These are phyloP conservation scores for Caenorhabditis uteleia DNA, from an alignment of 2,888 invertebrate species.

Conservation along the genomic window DNA sequence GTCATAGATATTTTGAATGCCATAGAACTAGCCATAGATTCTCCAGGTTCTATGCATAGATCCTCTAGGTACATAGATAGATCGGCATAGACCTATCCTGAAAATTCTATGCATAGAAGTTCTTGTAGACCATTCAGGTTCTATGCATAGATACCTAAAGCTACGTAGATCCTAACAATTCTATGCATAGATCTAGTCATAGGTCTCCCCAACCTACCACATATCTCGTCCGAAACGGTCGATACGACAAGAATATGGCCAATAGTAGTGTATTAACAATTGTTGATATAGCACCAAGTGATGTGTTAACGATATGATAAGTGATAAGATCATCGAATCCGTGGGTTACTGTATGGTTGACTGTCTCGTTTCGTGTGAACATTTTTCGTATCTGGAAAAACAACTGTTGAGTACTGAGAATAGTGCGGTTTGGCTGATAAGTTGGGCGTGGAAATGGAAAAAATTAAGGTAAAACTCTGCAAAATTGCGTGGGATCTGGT, in stretches of 20 bases:
- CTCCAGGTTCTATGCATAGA: too few species aligned
- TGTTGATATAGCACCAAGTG: constrained; percentile 45
- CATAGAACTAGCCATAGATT: too few species aligned
- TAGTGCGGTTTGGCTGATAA: constrained; percentile 1
- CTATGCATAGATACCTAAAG: not conserved
- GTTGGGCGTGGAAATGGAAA: not conserved
- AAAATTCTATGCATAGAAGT: too few species aligned
- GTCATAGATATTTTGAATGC: too few species aligned
- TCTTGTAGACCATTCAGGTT: too few species aligned
- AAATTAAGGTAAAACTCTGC: too few species aligned
- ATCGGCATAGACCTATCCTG: too few species aligned
- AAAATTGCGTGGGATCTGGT: too few species aligned
- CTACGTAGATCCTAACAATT: not conserved
- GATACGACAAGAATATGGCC: constrained; percentile 45
- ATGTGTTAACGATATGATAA: constrained; percentile 53
- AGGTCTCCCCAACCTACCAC: constrained; percentile 22
- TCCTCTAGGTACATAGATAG: too few species aligned
- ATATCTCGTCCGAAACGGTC: constrained; percentile 50
- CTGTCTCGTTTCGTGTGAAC: constrained; percentile 29
- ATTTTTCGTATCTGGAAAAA: constrained; percentile 6
- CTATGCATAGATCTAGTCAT: not conserved
- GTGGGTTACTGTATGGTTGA: constrained; percentile 29
- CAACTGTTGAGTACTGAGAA: constrained; percentile 1
- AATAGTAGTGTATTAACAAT: constrained; percentile 43
- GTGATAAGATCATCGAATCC: constrained; percentile 47